These are phyloP conservation scores for Rynchops niger DNA, from an alignment of 2,113 vertebrate genomes.

Conservation along the genomic window DNA sequence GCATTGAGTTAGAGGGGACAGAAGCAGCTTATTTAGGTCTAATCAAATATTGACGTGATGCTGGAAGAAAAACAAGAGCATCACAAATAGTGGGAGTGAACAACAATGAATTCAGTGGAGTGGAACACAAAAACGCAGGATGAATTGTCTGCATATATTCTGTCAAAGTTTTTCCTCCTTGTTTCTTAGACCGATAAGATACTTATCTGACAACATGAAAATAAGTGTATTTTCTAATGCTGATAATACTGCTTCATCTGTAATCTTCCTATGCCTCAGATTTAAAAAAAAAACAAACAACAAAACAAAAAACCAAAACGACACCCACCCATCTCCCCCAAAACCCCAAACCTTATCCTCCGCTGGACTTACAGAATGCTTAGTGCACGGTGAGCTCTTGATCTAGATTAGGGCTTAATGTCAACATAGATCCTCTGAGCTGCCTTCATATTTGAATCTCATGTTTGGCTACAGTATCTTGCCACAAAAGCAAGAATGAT, in stretches of 20 bases:
- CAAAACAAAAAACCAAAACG: background rate
- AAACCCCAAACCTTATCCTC: background rate
- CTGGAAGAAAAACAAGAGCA: background rate
- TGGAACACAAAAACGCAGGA: background rate
- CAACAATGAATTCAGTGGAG: background rate
- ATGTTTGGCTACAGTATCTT: background rate
- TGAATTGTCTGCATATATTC: background rate
- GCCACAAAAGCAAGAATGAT: background rate
- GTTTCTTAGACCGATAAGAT: background rate
- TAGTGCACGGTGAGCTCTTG: background rate
- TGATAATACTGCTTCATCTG: background rate
- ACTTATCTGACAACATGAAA: background rate
- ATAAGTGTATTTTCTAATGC: background rate
- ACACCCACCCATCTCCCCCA: no score
- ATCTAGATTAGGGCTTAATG: background rate
- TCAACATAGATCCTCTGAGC: background rate
- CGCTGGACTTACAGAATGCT: background rate
- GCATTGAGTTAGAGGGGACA: background rate
- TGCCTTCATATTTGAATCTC: background rate
- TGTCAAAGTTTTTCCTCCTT: background rate
- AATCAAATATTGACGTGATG: background rate
- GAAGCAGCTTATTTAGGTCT: background rate
- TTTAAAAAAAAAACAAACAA: background rate
- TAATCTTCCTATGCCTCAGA: background rate
- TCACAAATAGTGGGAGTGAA: background rate